These are phyloP conservation scores for Phytoseiulus persimilis DNA, from an alignment of 2,888 invertebrate genomes.

Conservation along the genomic window DNA sequence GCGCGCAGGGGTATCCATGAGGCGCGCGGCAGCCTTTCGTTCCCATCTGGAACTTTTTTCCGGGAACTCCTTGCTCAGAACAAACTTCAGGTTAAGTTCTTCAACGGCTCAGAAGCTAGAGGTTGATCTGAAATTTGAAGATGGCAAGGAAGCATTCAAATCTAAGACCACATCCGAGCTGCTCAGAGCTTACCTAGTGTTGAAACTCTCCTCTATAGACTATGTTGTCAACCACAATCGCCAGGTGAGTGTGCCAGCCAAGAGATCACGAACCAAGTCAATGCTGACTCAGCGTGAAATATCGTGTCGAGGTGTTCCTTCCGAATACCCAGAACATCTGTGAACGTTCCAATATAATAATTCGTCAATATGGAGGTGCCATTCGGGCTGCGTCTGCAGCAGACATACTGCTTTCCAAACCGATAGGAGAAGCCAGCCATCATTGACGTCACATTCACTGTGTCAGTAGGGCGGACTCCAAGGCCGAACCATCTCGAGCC, in stretches of 20 bases:
- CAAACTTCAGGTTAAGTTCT: background rate
- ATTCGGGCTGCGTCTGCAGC: too few species aligned
- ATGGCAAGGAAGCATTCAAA: slow-evolving; percentile 82
- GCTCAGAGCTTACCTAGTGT: slow-evolving; percentile 78
- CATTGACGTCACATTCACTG: background rate
- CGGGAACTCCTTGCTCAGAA: background rate
- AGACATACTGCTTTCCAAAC: background rate
- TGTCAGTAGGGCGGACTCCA: background rate
- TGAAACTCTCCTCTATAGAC: slow-evolving; percentile 77
- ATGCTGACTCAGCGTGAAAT: too few species aligned
- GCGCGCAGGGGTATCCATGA: background rate
- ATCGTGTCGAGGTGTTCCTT: too few species aligned
- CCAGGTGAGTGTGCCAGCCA: slow-evolving; percentile 61
- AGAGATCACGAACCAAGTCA: background rate
- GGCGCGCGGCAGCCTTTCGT: background rate
- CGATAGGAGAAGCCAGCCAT: too few species aligned
- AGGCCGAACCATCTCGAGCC: background rate
- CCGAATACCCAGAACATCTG: too few species aligned
- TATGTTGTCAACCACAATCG: slow-evolving; percentile 83
- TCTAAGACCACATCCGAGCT: slow-evolving; percentile 90
- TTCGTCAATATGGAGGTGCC: background rate
- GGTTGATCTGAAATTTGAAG: slow-evolving; percentile 68
- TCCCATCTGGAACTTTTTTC: background rate
- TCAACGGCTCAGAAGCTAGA: background rate
- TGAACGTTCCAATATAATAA: too few species aligned